Evolutionary conservation across 2,113 vertebrate genomes (phyloP), one percentile per base, ranked within the genome.

Genomic region (Piaya cayana): DNA sequence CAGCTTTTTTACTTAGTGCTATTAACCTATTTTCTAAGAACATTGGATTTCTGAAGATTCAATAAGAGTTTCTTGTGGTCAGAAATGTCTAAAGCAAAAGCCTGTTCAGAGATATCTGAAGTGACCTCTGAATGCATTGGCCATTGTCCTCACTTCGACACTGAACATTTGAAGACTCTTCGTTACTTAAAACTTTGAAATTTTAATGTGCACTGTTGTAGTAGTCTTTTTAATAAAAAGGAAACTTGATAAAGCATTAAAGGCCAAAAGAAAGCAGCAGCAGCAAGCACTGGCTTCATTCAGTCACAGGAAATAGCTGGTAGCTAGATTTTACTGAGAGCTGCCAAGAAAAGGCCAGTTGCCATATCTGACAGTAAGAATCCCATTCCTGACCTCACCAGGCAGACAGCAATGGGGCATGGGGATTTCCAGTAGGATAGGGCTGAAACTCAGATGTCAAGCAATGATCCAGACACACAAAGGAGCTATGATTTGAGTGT

Each of bases 1-100:
- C 23, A 86, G 27, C 34, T 45, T 90, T 90, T 94, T 95, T 49
- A 39, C 42, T 89, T 89, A 77, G 49, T 49, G 49, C 23, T 70
- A 72, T 94, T 86, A 94, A 62, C 34, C 23, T 43, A 43, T 91
- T 93, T 94, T 87, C 70, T 52, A 71, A 82, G 78, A 75, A 49
- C 17, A 19, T 2, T 43, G 50, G 62, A 64, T 37, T 78, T 56
- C 49, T 83, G 68, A 82, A 85, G 32, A 74, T n/a, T 70, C 32
- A 59, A 42, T 42, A 90, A 85, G 63, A 15, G 1, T 70, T 94
- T 67, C 26, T 37, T 58, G 42, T 77, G 63, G 91, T 96, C 82
- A 80, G 37, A 92, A 83, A 86, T 2, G 2, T 45, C 55, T 56
- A 71, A 18, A 83, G 32, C 25, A 81, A 77, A 88, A 82, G 8